These are phyloP conservation scores for Phortica variegata DNA, from an alignment of 1,140 invertebrate species.

Conservation along the genomic window DNA sequence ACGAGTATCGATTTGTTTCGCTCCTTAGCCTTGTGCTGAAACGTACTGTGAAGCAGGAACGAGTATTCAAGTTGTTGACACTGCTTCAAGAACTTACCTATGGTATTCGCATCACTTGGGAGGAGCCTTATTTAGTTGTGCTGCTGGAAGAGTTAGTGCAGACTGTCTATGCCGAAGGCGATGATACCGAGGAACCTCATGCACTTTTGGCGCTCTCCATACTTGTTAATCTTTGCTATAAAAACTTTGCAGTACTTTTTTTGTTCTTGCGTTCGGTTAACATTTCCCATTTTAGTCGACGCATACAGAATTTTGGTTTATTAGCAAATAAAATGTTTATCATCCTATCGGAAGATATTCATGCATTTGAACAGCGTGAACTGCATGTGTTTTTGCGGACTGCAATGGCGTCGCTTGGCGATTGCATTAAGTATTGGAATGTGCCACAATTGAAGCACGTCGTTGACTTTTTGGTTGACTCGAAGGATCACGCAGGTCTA, in stretches of 20 bases:
- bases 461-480: conserved; percentile 60
- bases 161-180: neutral
- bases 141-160: conserved; percentile 60
- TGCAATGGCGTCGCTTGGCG: conserved; percentile 56
- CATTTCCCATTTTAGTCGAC: conserved; percentile 55
- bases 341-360: conserved; percentile 60
- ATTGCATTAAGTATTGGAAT: conserved; percentile 59
- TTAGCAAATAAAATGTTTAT: conserved; percentile 62
- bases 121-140: conserved; percentile 61
- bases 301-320: conserved; percentile 55
- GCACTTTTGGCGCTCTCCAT: conserved; percentile 60
- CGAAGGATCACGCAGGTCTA: conserved; percentile 32
- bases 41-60: conserved; percentile 39
- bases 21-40: conserved; percentile 59
- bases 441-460: conserved; percentile 59
- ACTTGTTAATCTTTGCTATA: conserved; percentile 63
- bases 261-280: conserved; percentile 60
- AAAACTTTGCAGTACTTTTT: conserved; percentile 63
- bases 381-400: conserved; percentile 57
- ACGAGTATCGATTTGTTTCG: conserved; percentile 62
- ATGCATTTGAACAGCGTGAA: conserved; percentile 42
- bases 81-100: conserved; percentile 63
- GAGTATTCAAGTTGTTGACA: conserved; percentile 56
- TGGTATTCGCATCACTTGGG: conserved; percentile 63
- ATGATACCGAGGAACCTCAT: conserved; percentile 45